A percentile compares a stretch with the other conserved stretches of the same genome.
phyloP scores from a whole-genome alignment of 2,113 vertebrate species.

The Rhineura floridana region DNA sequence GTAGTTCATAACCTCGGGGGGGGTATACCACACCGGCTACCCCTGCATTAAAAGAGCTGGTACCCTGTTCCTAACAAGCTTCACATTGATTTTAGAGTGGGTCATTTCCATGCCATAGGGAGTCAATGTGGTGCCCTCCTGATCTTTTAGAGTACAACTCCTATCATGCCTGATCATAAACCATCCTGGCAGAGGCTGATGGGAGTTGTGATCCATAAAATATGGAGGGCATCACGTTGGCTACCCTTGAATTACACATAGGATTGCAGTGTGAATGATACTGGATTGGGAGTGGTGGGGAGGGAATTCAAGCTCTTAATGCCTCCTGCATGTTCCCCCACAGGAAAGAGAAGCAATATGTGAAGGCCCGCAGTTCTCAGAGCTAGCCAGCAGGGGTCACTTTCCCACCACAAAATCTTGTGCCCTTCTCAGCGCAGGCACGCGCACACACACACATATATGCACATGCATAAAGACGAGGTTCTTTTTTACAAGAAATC shows the following conservation, averaged over 20 bases:
- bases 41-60: too few species aligned
- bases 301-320: neutral
- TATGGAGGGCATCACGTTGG: too few species aligned
- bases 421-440: neutral
- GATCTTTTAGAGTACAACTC: too few species aligned
- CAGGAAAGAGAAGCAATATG: neutral
- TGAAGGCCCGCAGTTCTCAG: neutral
- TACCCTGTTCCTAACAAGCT: neutral
- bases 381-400: conserved; percentile 5
- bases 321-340: neutral
- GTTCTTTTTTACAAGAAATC: too few species aligned
- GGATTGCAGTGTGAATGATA: neutral
- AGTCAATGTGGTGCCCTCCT: too few species aligned
- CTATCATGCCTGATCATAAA: too few species aligned
- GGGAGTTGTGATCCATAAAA: too few species aligned
- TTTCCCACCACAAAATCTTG: neutral
- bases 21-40: too few species aligned
- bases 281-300: neutral
- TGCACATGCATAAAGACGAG: neutral
- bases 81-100: neutral
- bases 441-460: neutral
- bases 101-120: neutral
- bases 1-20: too few species aligned
- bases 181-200: too few species aligned
- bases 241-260: neutral